phyloP scores from a whole-genome alignment of 2,797 vertebrate genomes.

The Salmo trutta region DNA sequence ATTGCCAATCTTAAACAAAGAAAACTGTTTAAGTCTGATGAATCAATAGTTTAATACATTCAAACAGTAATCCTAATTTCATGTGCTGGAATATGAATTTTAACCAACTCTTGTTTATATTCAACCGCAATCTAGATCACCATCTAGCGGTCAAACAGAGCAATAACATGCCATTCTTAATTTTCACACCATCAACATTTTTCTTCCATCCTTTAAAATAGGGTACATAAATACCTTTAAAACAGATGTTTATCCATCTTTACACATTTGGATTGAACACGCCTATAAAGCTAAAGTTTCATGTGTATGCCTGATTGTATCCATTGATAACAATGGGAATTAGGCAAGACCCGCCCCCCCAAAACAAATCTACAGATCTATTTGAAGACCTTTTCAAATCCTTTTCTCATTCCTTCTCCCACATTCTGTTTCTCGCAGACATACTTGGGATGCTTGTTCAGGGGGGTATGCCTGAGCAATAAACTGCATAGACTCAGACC shows the following conservation, averaged over 20 bases:
- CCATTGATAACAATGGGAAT: background rate
- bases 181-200: background rate
- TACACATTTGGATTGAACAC: slow-evolving; percentile 9
- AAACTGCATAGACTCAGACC: background rate
- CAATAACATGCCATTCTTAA: background rate
- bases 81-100: background rate
- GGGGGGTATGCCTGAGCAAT: background rate
- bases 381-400: too few relatives aligned
- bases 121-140: slow-evolving; percentile 39
- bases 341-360: background rate
- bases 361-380: too few relatives aligned
- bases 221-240: slow-evolving; percentile 45
- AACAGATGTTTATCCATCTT: slow-evolving; percentile 2
- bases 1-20: background rate
- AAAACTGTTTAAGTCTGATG: background rate
- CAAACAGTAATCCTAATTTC: background rate
- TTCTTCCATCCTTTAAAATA: slow-evolving; percentile 22
- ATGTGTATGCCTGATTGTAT: background rate
- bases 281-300: background rate
- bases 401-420: background rate
- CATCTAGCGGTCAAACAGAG: slow-evolving; percentile 32
- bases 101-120: slow-evolving; percentile 21
- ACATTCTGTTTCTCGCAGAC: background rate
- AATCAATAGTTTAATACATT: slow-evolving; percentile 1
- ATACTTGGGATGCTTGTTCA: background rate